Base-by-base conservation (phyloP, 2,113 vertebrate genomes). In the Cacatua alba region DNA sequence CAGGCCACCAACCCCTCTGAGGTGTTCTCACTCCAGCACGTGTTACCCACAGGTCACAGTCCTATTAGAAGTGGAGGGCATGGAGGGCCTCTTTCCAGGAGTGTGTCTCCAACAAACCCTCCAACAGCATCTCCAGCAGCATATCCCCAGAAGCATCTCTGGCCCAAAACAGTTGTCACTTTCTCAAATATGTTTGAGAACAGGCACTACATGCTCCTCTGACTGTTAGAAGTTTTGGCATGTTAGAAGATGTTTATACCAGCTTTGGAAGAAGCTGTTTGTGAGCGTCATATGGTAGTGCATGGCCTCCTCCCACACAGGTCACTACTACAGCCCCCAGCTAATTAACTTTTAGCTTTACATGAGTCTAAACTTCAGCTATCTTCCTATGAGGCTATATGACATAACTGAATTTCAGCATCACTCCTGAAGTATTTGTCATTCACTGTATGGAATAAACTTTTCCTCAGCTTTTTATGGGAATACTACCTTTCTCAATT, bases 121-220 rank as follows among this genome's bases (percentile, higher is more conserved):
- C 29, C 44, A 84, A 7, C 41, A 81, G 13, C 25, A 33, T 17
- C 52, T 52, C 33, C 51, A 80, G 23, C 19, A 60, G 35, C 29
- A 65, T 0, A 0, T 35, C 28, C 5, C 12, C 49, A 78, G 33
- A 37, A 77, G 13, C 19, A 51, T 13, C 11, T 51, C 49, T 70
- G n/a, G 9, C 14, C n/a, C 28, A 78, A 63, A 53, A 21, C 16
- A 82, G 24, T 5, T 67, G 23, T 31, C 29, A 41, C 17, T 60
- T 46, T 19, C 10, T 23, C 31, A 84, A 26, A 14, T 29, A 62
- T 26, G 24, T 70, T 60, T 78, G 64, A 63, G 46, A 60, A 78
- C 7, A 52, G 9, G 17, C 17, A 55, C 8, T 29, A 55, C 13
- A 7, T 20, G 15, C 7, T 60, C 2, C 35, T 86, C 33, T 86